Evolutionary conservation across 1,140 invertebrate species (phyloP).

Genomic region (Mylabris phalerata): DNA sequence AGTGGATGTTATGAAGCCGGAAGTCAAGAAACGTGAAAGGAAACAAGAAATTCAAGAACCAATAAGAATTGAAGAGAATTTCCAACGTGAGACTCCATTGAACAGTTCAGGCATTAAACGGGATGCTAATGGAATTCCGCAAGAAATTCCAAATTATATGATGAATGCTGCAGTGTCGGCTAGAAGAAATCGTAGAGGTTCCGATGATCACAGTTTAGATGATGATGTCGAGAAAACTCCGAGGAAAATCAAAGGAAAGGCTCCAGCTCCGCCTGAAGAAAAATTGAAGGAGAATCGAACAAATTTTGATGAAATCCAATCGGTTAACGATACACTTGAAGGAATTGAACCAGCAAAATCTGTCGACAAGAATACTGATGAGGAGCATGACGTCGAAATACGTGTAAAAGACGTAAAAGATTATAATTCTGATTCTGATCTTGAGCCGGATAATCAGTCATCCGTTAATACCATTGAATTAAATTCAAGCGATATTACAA

Average conservation of each 20-base stretch:
- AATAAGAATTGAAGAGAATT: constrained; percentile 38
- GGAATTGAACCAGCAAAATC: constrained; percentile 1
- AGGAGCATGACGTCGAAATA: constrained; percentile 3
- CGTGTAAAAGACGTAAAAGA: constrained; percentile 21
- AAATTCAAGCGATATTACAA: constrained; percentile 65
- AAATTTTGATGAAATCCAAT: constrained; percentile 23
- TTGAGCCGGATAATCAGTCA: constrained; percentile 44
- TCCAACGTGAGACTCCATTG: constrained; percentile 21
- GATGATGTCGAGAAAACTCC: constrained; percentile 44
- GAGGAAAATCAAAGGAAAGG: constrained; percentile 65
- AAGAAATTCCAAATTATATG: constrained; percentile 61
- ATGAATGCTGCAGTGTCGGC: constrained; percentile 63
- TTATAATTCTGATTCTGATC: constrained; percentile 45
- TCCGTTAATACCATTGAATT: constrained; percentile 57
- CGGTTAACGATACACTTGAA: constrained; percentile 5
- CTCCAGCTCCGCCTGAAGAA: constrained; percentile 56
- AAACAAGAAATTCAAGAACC: constrained; percentile 33
- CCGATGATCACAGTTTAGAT: constrained; percentile 34
- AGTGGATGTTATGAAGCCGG: constrained; percentile 40
- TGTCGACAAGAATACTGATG: not conserved
- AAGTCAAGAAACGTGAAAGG: constrained; percentile 33
- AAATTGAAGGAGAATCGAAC: constrained; percentile 1
- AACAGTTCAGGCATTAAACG: constrained; percentile 52
- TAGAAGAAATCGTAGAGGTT: constrained; percentile 56
- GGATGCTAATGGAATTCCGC: constrained; percentile 52